Base-by-base conservation (phyloP, 1,140 invertebrate genomes). In the Drosophila pectinifera region DNA sequence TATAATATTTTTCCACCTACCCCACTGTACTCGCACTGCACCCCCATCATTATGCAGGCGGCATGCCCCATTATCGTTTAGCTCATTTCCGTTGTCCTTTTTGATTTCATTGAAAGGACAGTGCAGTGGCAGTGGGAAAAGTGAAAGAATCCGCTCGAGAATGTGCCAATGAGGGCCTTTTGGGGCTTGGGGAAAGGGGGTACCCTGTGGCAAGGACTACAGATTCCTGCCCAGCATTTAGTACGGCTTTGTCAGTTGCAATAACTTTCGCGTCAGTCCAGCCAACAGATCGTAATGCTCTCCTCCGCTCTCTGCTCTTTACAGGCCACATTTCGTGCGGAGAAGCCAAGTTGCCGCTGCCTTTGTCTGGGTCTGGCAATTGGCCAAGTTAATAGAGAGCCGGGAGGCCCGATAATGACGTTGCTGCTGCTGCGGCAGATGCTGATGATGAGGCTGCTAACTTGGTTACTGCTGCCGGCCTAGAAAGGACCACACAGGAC, bases 351-450 rank as follows among this genome's bases (percentile, higher is more conserved):
- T 31, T 22, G 26, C 26, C 72, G 65, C 54, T 56, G 65, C 69
- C 45, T 86, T 86, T 86, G 73, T 77, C 70, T 80, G 77, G 56
- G 42, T 43, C 76, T 89, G 84, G 84, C 84, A 89, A 89, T 89
- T 89, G 84, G 84, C 84, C 84, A 89, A 89, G 80, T 89, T 84
- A 89, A 89, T 89, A 89, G 78, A 89, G 68, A 80, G 75, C 58
- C 61, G 58, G 74, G 39, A 61, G 65, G 64, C 57, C 63, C 76
- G 80, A 89, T 84, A 78, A 89, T 89, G 80, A 88, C 84, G 84
- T 89, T 88, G 84, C 51, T 77, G 84, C 65, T 55, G 78, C 75
- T 69, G 73, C 67, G 53, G 63, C 67, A 79, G 48, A 89, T 70
- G 79, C 55, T 83, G 63, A 88, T 89, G 83, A 89, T 83, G 83